Base-by-base conservation (phyloP, 2,888 invertebrate species). In the Catonia carolina region DNA sequence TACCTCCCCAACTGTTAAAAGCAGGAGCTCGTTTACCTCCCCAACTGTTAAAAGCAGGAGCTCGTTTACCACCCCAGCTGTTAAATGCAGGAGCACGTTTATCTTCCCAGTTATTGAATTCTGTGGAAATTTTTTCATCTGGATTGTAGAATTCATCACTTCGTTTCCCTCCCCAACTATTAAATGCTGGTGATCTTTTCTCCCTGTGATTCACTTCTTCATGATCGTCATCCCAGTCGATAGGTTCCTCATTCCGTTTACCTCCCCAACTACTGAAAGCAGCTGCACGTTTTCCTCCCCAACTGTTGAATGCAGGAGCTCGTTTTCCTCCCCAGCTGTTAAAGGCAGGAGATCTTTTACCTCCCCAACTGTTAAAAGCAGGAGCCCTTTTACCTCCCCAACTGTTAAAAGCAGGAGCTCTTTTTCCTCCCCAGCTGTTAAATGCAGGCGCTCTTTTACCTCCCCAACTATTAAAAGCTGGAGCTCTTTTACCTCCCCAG, bases 221-320 rank as follows among this genome's bases (percentile, higher is more conserved):
- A 7, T n/a, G n/a, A 5, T 42, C 18, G 4, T n/a, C 42, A 17
- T n/a, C 42, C 42, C 18, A 42, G 5, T n/a, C 2, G 7, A 22
- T 8, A 10, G 18, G 8, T 42, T 5, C 42, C 18, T n/a, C 20
- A 4, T 35, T 45, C 22, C 61, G 50, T 45, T 63, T 63, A 7
- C 62, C 62, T 4, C 62, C 62, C 62, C 62, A 63, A 35, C 62
- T 63, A 12, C 56, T 60, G 31, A 63, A 63, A 10, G 55, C 48
- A 6, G 39, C 48, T 20, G 58, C 56, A 18, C 20, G 18, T 20
- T 42, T 42, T 17, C 18, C 42, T 18, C 18, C 42, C 18, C 5
- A 42, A 8, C n/a, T n/a, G 18, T 42, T 17, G n/a, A 42, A 17
- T 2, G 5, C 42, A 18, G 42, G 3, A 6, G 20, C 18, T 42